Conservation (phyloP, 2,888 invertebrate genomes). For the Lepidochrysops patricia region DNA sequence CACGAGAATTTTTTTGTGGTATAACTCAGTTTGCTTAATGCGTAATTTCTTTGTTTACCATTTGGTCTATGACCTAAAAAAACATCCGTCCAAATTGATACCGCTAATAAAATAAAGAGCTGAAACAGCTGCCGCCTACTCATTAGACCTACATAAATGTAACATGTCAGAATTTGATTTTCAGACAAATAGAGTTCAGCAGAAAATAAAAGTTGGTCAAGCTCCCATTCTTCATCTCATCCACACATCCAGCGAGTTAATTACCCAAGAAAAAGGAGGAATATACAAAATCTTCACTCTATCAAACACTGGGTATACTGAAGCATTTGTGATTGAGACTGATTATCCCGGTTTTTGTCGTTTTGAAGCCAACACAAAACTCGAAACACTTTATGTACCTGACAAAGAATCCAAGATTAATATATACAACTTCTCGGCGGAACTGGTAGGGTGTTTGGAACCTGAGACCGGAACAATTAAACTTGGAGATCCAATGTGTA, state of each 20-base stretch:
- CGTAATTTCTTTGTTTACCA: conserved; percentile 54
- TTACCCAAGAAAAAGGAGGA: conserved; percentile 85
- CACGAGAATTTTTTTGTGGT: conserved; percentile 29
- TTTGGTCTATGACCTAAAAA: conserved; percentile 60
- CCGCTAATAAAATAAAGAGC: conserved; percentile 1
- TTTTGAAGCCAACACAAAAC: conserved; percentile 74
- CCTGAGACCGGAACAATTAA: conserved; percentile 49
- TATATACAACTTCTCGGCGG: conserved; percentile 66
- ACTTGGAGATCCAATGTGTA: conserved; percentile 79
- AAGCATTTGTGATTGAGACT: conserved; percentile 72
- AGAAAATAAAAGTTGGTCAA: conserved; percentile 78
- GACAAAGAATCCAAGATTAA: conserved; percentile 72
- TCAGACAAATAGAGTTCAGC: conserved; percentile 81
- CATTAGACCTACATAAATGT: not conserved
- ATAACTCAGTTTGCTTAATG: conserved; percentile 26
- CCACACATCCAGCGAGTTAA: conserved; percentile 75
- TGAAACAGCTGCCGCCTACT: not conserved
- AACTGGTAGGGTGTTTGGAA: conserved; percentile 48
- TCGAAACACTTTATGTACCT: conserved; percentile 79
- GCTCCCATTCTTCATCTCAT: conserved; percentile 77
- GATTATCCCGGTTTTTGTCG: conserved; percentile 83
- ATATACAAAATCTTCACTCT: conserved; percentile 78
- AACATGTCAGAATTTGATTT: conserved; percentile 32
- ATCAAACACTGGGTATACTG: conserved; percentile 75
- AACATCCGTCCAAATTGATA: conserved; percentile 23